Conservation (phyloP, 2,797 vertebrate genomes). For the Chelonia mydas region DNA sequence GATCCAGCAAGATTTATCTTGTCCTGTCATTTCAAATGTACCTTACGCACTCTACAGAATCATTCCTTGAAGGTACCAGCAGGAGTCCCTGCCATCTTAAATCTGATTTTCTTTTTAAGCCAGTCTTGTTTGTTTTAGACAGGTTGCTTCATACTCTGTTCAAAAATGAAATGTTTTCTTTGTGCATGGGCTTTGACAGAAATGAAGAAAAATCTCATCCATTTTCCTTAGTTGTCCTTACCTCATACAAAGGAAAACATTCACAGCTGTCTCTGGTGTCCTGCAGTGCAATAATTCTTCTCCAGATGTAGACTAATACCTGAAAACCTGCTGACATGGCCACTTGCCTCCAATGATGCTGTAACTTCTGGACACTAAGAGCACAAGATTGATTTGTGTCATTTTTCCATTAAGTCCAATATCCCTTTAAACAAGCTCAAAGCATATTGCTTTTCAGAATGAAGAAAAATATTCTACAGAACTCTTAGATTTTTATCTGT, state of each 20-base stretch:
- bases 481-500: background rate
- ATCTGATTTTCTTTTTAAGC: conserved; percentile 16
- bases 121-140: conserved; percentile 69
- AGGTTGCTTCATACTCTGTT: conserved; percentile 51
- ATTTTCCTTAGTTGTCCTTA: conserved; percentile 70
- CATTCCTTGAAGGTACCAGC: conserved; percentile 46
- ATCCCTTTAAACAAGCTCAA: background rate
- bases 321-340: conserved; percentile 33
- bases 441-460: background rate
- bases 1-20: conserved; percentile 66
- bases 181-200: conserved; percentile 69
- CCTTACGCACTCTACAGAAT: conserved; percentile 24
- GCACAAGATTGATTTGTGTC: background rate
- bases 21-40: conserved; percentile 66
- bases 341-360: conserved; percentile 29
- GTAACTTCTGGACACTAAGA: conserved; percentile 23
- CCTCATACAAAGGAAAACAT: conserved; percentile 71
- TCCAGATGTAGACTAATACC: conserved; percentile 42
- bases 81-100: conserved; percentile 37
- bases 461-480: background rate
- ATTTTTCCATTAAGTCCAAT: background rate
- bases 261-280: conserved; percentile 64
- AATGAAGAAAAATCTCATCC: conserved; percentile 72
- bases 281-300: conserved; percentile 58
- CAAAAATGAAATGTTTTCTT: conserved; percentile 66